phyloP scores from a whole-genome alignment of 2,888 invertebrate species.

The Stenurella melanura region DNA sequence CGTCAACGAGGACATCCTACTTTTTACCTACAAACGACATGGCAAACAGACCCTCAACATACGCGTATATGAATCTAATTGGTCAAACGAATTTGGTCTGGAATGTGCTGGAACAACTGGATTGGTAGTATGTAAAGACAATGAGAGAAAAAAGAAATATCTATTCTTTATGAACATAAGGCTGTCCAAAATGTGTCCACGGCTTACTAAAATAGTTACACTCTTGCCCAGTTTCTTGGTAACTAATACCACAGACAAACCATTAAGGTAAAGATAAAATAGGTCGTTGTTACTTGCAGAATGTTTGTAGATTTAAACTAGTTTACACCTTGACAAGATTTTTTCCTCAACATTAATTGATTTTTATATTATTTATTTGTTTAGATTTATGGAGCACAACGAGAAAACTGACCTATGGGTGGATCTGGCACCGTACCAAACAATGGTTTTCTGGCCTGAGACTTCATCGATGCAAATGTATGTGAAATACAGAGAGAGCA shows the following conservation, averaged over 20 bases:
- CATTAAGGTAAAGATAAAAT: slow-evolving; percentile 65
- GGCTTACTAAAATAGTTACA: slow-evolving; percentile 86
- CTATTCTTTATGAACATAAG: slow-evolving; percentile 81
- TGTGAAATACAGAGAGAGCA: slow-evolving; percentile 85
- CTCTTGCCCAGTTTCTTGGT: slow-evolving; percentile 87
- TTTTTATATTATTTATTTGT: slow-evolving; percentile 34
- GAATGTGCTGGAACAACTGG: slow-evolving; percentile 87
- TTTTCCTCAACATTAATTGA: not conserved
- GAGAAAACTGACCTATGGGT: slow-evolving; percentile 90
- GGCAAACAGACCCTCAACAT: slow-evolving; percentile 75
- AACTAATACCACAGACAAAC: slow-evolving; percentile 80
- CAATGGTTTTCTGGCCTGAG: slow-evolving; percentile 87
- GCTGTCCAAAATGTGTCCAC: slow-evolving; percentile 82
- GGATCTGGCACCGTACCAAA: slow-evolving; percentile 82
- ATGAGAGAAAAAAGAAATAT: slow-evolving; percentile 83
- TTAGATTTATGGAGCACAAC: slow-evolving; percentile 89
- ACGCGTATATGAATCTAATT: slow-evolving; percentile 79
- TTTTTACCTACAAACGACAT: slow-evolving; percentile 80
- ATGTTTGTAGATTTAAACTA: not conserved
- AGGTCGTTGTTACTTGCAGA: not conserved
- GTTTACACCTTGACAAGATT: not conserved
- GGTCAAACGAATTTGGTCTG: slow-evolving; percentile 79
- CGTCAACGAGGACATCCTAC: slow-evolving; percentile 79
- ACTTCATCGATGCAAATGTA: slow-evolving; percentile 88
- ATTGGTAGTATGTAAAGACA: slow-evolving; percentile 82